These are phyloP conservation scores for Paracyclopina nana DNA, from an alignment of 1,140 invertebrate genomes.

Conservation along the genomic window DNA sequence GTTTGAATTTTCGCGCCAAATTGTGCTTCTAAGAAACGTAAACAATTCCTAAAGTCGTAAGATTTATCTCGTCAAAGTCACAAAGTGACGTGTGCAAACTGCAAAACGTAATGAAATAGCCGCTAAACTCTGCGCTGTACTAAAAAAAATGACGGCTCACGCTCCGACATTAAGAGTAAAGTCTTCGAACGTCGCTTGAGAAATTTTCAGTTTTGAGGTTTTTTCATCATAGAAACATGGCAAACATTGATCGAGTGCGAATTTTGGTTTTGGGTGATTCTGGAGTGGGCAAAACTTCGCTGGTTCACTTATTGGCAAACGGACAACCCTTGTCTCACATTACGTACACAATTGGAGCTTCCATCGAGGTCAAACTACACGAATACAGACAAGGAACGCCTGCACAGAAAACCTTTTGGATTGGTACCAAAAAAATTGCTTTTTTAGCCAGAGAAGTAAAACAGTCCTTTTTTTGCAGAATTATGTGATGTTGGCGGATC, in stretches of 20 bases:
- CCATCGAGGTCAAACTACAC: constrained; percentile 84
- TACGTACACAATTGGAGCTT: constrained; percentile 84
- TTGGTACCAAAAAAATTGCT: constrained; percentile 26
- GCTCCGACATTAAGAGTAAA: no score
- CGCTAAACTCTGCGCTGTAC: no score
- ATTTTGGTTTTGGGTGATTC: constrained; percentile 81
- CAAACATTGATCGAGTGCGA: constrained; percentile 77
- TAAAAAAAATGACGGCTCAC: no score
- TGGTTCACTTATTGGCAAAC: constrained; percentile 74
- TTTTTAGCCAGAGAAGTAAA: not conserved
- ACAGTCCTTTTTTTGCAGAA: constrained; percentile 31
- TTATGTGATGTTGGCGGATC: constrained; percentile 91
- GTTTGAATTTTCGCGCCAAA: no score
- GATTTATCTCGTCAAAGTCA: no score
- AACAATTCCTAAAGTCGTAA: no score
- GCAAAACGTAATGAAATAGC: no score
- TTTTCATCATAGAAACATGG: no score
- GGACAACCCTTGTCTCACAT: constrained; percentile 60
- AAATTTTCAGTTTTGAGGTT: no score
- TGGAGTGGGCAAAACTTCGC: constrained; percentile 82
- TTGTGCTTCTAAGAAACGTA: no score
- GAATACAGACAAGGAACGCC: constrained; percentile 85
- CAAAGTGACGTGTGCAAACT: no score
- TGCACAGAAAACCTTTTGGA: constrained; percentile 65
- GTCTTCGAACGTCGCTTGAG: no score